Conservation (phyloP, 2,888 invertebrate species). For the Amphipoea oculea region DNA sequence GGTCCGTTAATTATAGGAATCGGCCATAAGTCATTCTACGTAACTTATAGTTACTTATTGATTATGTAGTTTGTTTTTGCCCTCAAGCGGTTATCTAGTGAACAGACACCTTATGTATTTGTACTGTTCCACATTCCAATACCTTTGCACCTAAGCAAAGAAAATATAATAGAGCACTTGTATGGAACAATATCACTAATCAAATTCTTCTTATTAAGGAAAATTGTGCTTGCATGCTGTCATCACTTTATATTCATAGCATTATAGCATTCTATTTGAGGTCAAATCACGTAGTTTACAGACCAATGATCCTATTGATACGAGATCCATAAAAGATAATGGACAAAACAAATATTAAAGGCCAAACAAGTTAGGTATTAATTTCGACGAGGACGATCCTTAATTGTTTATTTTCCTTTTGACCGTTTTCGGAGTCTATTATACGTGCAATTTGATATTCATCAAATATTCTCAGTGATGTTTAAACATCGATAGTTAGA, state of each 20-base stretch:
- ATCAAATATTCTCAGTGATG: conserved; percentile 21
- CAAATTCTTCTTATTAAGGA: conserved; percentile 27
- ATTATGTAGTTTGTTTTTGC: conserved; percentile 24
- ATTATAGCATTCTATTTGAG: conserved; percentile 34
- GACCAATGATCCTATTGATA: conserved; percentile 34
- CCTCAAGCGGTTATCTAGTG: conserved; percentile 29
- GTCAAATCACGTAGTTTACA: conserved; percentile 44
- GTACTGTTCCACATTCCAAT: conserved; percentile 46
- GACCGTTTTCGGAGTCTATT: background rate
- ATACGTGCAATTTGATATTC: conserved; percentile 14
- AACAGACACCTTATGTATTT: conserved; percentile 27
- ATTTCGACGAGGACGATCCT: conserved; percentile 22
- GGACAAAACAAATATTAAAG: conserved; percentile 25
- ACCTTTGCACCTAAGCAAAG: conserved; percentile 15
- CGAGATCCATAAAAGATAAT: conserved; percentile 34
- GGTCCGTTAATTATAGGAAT: background rate
- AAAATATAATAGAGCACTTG: conserved; percentile 5
- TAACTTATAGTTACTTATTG: background rate
- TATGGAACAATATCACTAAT: conserved; percentile 8
- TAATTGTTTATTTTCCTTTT: conserved; percentile 22
- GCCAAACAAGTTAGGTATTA: conserved; percentile 19
- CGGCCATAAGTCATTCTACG: background rate
- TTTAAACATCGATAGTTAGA: conserved; percentile 37
- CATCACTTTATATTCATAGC: conserved; percentile 34
- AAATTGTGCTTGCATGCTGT: conserved; percentile 11